Percentiles rank a stretch among this genome's conserved stretches.
These are phyloP conservation scores for Gryon sp. DNA, from an alignment of 1,140 invertebrate genomes.

Conservation along the genomic window DNA sequence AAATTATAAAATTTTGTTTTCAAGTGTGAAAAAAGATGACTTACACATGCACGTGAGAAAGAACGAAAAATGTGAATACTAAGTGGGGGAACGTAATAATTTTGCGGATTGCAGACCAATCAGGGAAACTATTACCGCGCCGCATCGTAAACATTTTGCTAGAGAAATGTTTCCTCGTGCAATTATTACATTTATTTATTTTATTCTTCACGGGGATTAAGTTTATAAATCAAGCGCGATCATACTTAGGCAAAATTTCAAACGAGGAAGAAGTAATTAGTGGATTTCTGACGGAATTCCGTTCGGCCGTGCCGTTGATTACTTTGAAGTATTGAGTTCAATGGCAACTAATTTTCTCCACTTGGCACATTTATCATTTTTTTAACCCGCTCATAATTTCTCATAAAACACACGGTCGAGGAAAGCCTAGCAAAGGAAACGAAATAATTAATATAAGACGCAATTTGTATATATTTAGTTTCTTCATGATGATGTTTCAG, in stretches of 20 bases:
- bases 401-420: too few relatives aligned
- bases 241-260: constrained; percentile 36
- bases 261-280: constrained; percentile 17
- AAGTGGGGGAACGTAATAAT: constrained; percentile 45
- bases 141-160: constrained; percentile 50
- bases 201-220: constrained; percentile 37
- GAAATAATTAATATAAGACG: too few relatives aligned
- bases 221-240: constrained; percentile 26
- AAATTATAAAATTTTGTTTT: too few relatives aligned
- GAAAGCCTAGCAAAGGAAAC: too few relatives aligned
- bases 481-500: too few relatives aligned
- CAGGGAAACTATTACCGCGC: constrained; percentile 61
- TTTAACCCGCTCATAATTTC: too few relatives aligned
- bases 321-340: constrained; percentile 34
- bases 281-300: constrained; percentile 18
- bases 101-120: constrained; percentile 57
- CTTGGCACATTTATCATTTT: constrained; percentile 1
- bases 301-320: constrained; percentile 1
- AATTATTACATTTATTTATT: constrained; percentile 57
- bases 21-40: constrained; percentile 4
- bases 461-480: too few relatives aligned
- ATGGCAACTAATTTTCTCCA: constrained; percentile 19
- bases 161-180: constrained; percentile 49
- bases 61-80: constrained; percentile 41
- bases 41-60: constrained; percentile 29